Percentiles rank a stretch among this genome's conserved stretches.
Evolutionary conservation across 35 echinoderm and acorn worm genomes (phyloP).

Genomic region (Apostichopus japonicus): DNA sequence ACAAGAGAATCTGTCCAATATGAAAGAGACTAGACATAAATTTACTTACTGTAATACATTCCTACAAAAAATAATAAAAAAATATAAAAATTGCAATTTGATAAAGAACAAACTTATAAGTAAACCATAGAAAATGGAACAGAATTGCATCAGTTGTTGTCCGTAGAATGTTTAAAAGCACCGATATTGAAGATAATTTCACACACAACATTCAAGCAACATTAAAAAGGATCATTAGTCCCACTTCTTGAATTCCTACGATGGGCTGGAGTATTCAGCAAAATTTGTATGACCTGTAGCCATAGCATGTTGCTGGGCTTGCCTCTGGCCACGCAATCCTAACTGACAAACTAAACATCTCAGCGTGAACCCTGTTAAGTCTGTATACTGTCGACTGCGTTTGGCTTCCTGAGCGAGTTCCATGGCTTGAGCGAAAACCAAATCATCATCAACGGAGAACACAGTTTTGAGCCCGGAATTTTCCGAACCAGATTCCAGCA

Average conservation of each 20-base stretch:
- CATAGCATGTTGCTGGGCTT: constrained; percentile 83
- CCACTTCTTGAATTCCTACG: neutral
- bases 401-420: constrained; percentile 74
- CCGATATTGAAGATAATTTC: neutral
- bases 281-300: constrained; percentile 83
- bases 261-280: constrained; percentile 65
- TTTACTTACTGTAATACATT: no score
- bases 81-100: no score
- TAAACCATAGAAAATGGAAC: neutral
- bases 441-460: constrained; percentile 67
- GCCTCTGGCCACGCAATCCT: constrained; percentile 74
- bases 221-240: neutral
- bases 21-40: no score
- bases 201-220: neutral
- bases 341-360: constrained; percentile 78
- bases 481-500: constrained; percentile 62
- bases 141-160: neutral
- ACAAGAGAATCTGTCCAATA: no score
- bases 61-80: no score
- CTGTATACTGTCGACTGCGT: constrained; percentile 79
- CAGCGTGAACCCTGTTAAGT: constrained; percentile 71
- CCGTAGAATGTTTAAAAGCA: neutral
- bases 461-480: constrained; percentile 47
- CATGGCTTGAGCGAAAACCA: constrained; percentile 63
- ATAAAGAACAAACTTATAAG: no score